phyloP scores from a whole-genome alignment of 1,140 invertebrate species.

The Drosophila lacertosa region DNA sequence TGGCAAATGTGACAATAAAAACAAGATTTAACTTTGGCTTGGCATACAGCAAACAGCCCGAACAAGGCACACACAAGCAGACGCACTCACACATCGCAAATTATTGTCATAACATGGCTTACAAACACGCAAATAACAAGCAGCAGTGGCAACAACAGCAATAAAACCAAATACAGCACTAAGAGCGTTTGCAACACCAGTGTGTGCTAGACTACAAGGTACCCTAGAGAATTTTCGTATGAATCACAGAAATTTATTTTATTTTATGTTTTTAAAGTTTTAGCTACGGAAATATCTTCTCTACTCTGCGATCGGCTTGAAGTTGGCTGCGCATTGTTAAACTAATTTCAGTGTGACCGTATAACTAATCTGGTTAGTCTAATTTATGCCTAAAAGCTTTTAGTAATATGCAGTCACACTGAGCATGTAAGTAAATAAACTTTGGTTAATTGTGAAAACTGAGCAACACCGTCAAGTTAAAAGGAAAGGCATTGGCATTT shows the following conservation, averaged over 20 bases:
- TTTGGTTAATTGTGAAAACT: background rate
- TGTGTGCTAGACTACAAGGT: background rate
- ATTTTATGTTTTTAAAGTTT: too few species aligned
- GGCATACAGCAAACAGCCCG: constrained; percentile 43
- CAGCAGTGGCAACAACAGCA: constrained; percentile 39
- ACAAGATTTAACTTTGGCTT: constrained; percentile 80
- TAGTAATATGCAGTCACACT: background rate
- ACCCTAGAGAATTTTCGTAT: constrained; percentile 2
- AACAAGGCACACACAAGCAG: constrained; percentile 20
- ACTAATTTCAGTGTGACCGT: background rate
- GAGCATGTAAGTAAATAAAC: background rate
- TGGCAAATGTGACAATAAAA: constrained; percentile 81
- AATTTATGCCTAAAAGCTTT: background rate
- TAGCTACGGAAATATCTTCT: background rate
- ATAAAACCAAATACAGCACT: constrained; percentile 42
- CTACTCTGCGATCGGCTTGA: background rate
- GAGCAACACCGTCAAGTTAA: background rate
- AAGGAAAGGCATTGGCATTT: constrained; percentile 1
- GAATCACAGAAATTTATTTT: too few species aligned
- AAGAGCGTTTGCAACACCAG: background rate
- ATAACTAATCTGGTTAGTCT: background rate
- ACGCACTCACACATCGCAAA: constrained; percentile 48
- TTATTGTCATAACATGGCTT: constrained; percentile 82
- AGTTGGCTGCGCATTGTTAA: constrained; percentile 1
- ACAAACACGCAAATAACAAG: constrained; percentile 70